phyloP scores from a whole-genome alignment of 1,140 invertebrate genomes.

The Polypedilum vanderplanki region DNA sequence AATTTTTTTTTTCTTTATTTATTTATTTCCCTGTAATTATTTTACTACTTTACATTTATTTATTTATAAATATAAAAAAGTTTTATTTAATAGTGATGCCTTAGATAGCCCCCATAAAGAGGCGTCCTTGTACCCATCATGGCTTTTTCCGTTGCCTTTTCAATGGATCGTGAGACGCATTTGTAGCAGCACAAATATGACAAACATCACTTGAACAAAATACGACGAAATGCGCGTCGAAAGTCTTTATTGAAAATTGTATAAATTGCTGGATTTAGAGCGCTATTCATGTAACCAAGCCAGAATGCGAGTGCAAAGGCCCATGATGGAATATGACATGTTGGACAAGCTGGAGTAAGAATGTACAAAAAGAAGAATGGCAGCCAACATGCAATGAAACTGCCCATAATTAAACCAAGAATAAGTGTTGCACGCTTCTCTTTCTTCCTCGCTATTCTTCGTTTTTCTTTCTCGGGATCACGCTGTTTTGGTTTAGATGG shows the following conservation, averaged over 20 bases:
- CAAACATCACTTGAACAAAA: slow-evolving; percentile 88
- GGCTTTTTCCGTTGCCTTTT: slow-evolving; percentile 45
- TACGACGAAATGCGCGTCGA: slow-evolving; percentile 86
- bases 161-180: slow-evolving; percentile 49
- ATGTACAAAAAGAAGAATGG: slow-evolving; percentile 97
- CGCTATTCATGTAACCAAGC: slow-evolving; percentile 97
- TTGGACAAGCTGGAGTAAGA: slow-evolving; percentile 70
- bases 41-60: slow-evolving; percentile 26
- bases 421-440: slow-evolving; percentile 96
- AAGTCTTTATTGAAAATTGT: slow-evolving; percentile 99
- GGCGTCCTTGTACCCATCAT: slow-evolving; percentile 44
- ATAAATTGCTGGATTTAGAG: slow-evolving; percentile 95
- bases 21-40: not conserved
- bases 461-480: slow-evolving; percentile 88
- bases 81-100: not conserved
- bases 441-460: slow-evolving; percentile 88
- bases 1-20: not conserved
- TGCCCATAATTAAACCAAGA: slow-evolving; percentile 95
- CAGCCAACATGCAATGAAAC: slow-evolving; percentile 97
- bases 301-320: slow-evolving; percentile 96
- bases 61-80: slow-evolving; percentile 28
- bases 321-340: slow-evolving; percentile 66
- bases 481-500: slow-evolving; percentile 61
- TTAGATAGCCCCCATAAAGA: slow-evolving; percentile 37
- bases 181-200: slow-evolving; percentile 65